These are phyloP conservation scores for Panzeria rudis DNA, from an alignment of 2,888 invertebrate genomes.

Conservation along the genomic window DNA sequence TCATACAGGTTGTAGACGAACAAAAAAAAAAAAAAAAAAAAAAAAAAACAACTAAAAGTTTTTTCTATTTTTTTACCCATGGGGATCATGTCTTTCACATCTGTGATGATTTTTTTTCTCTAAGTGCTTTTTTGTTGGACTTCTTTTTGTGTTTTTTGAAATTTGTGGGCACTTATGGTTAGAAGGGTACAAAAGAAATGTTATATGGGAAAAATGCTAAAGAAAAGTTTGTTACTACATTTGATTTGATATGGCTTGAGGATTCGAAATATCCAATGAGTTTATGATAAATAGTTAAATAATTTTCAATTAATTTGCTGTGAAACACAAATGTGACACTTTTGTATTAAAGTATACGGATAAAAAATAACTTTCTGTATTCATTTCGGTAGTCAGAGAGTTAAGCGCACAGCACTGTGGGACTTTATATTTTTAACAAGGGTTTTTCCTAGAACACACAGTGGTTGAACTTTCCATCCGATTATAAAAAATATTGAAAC, in stretches of 20 bases:
- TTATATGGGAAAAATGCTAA: neutral
- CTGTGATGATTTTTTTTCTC: slow-evolving; percentile 56
- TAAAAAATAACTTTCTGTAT: neutral
- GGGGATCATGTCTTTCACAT: slow-evolving; percentile 64
- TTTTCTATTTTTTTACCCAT: slow-evolving; percentile 45
- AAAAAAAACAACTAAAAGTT: neutral
- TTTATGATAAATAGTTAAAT: slow-evolving; percentile 64
- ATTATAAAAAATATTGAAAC: too few species aligned
- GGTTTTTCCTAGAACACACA: too few species aligned
- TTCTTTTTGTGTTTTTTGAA: neutral
- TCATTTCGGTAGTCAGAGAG: neutral
- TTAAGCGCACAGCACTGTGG: neutral
- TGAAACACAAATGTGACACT: slow-evolving; percentile 27
- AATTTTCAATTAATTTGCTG: slow-evolving; percentile 67
- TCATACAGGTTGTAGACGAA: slow-evolving; percentile 66
- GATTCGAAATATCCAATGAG: slow-evolving; percentile 48
- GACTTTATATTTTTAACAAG: too few species aligned
- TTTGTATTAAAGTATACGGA: neutral
- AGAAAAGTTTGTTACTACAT: slow-evolving; percentile 49
- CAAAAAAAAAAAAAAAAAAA: neutral
- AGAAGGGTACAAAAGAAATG: slow-evolving; percentile 7
- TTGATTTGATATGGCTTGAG: slow-evolving; percentile 50
- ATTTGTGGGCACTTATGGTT: slow-evolving; percentile 58
- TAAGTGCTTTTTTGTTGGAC: neutral
- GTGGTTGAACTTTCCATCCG: too few species aligned